Percentiles rank a stretch among this genome's conserved stretches.
These are phyloP conservation scores for Rhinoptilus africanus DNA, from an alignment of 2,113 vertebrate genomes.

Conservation along the genomic window DNA sequence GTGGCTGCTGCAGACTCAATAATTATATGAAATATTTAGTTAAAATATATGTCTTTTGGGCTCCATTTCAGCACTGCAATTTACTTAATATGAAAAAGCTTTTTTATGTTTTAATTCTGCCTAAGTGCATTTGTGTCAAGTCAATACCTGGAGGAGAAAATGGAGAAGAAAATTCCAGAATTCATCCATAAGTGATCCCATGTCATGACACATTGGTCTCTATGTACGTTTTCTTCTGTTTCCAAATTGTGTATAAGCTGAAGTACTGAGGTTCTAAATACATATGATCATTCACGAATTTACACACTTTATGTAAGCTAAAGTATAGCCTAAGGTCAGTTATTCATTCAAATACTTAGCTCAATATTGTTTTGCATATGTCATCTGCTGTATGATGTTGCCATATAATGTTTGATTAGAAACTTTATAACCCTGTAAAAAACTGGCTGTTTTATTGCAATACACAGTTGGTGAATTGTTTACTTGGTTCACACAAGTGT, in stretches of 20 bases:
- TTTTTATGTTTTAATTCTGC: neutral
- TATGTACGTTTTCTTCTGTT: neutral
- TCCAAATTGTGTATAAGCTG: neutral
- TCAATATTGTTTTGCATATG: neutral
- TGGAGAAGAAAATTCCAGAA: neutral
- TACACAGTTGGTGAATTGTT: neutral
- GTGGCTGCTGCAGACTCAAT: neutral
- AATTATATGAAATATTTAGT: neutral
- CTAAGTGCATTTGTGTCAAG: neutral
- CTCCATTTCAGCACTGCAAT: neutral
- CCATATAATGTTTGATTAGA: neutral
- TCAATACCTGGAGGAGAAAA: neutral
- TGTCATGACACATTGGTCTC: neutral
- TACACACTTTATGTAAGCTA: neutral
- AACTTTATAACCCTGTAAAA: neutral
- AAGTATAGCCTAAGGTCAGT: neutral
- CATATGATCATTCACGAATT: neutral
- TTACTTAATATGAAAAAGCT: neutral
- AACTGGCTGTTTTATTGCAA: neutral
- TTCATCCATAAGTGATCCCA: neutral
- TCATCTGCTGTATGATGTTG: neutral
- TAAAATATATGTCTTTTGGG: neutral
- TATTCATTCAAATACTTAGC: neutral
- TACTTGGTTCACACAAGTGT: neutral
- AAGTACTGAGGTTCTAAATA: neutral